Evolutionary conservation across 1,140 invertebrate species (phyloP), one percentile per base, ranked within the genome.

Genomic region (Arctopsyche grandis): DNA sequence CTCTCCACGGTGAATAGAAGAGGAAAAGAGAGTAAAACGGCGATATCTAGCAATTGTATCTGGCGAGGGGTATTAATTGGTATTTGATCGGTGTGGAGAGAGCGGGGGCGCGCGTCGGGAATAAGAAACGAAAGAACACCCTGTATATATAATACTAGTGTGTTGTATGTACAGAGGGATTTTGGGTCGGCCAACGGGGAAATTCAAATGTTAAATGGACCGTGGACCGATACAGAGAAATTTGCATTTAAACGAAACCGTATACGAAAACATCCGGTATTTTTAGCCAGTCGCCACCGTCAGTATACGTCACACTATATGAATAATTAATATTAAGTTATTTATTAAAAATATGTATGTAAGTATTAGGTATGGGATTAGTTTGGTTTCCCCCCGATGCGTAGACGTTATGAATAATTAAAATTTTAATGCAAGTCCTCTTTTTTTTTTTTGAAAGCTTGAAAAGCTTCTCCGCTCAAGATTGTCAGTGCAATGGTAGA

Each of bases 61-160:
- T 76, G 63, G 74, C 46, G 78, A 46, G 75, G 78, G 81, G 71
- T 74, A 82, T 82, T 82, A 82, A 82, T 82, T 82, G 81, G 81
- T 79, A 75, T 82, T 82, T 80, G 81, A 82, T 82, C 75, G 81
- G 66, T 74, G 58, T 19, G 52, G 70, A 77, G 63, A 58, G 48
- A 26, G 69, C 73, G 63, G 46, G 48, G 22, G 69, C 66, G 58
- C 78, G 78, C 76, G 80, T 79, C 70, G 71, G 58, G 78, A 77
- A 79, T 81, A 44, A 73, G 22, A 69, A 69, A 70, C 79, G 48
- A 21, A 63, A 56, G 74, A 58, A 24, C 75, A 52, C 48, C 52
- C 29, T 21, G 29, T 38, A 38, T 38, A 38, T 38, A 38, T 7
- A 38, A 1, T 38, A 38, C 29, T 7, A 4, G 7, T 38, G 3